Evolutionary conservation across 2,797 vertebrate genomes (phyloP).

Genomic region (Zalophus californianus): DNA sequence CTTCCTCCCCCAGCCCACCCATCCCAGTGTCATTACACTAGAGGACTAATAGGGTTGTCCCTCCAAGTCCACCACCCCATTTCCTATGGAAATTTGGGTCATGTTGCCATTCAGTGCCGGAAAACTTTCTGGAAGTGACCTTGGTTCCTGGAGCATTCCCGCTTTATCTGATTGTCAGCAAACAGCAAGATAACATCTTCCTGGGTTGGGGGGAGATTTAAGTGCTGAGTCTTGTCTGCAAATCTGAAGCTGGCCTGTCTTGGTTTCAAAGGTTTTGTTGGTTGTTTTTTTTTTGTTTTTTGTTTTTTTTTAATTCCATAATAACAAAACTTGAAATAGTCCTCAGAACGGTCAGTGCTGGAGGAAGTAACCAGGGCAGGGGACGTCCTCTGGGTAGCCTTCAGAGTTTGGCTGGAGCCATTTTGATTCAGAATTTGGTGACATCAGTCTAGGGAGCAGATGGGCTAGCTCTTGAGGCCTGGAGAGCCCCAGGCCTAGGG

Average conservation of each 20-base stretch:
- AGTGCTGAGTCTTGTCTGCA: neutral
- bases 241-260: neutral
- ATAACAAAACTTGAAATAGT: slow-evolving; percentile 52
- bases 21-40: rapidly evolving
- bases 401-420: neutral
- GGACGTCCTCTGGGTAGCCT: neutral
- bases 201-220: neutral
- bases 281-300: neutral
- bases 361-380: neutral
- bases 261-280: neutral
- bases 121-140: neutral
- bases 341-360: neutral
- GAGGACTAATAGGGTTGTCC: neutral
- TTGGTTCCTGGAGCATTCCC: neutral
- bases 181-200: slow-evolving; percentile 52
- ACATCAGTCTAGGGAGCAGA: neutral
- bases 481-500: neutral
- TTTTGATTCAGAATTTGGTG: neutral
- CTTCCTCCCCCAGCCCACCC: neutral
- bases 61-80: neutral
- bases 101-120: neutral
- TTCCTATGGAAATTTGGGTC: slow-evolving; percentile 25
- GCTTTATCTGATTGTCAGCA: slow-evolving; percentile 24
- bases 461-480: neutral
- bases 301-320: neutral